Evolutionary conservation across 2,797 vertebrate genomes (phyloP).

Genomic region (Buphagus erythrorhynchus): DNA sequence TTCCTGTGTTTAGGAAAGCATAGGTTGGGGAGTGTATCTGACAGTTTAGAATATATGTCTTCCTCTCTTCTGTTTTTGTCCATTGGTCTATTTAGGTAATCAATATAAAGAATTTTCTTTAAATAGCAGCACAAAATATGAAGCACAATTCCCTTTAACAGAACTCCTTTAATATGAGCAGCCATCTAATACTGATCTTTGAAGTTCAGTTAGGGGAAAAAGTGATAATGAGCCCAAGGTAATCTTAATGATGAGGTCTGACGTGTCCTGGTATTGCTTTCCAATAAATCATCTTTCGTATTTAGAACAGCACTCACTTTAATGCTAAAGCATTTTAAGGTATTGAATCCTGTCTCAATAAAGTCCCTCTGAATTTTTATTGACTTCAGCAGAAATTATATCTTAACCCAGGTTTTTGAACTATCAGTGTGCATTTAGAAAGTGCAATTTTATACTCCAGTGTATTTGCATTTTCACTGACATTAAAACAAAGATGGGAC

Average conservation of each 20-base stretch:
- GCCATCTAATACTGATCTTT: not conserved
- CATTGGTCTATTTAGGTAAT: not conserved
- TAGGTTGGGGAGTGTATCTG: not conserved
- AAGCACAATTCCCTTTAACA: not conserved
- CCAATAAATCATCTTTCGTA: conserved; percentile 8
- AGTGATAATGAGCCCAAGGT: not conserved
- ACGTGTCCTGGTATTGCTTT: conserved; percentile 17
- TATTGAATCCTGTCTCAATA: not conserved
- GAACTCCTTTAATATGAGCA: not conserved
- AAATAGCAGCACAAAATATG: not conserved
- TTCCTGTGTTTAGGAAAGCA: not conserved
- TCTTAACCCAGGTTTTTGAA: not conserved
- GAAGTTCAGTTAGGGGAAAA: conserved; percentile 8
- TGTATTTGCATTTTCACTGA: not conserved
- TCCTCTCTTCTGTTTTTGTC: not conserved
- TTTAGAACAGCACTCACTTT: not conserved
- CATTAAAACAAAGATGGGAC: not conserved
- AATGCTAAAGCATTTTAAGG: not conserved
- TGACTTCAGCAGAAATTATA: not conserved
- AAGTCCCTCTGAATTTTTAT: not conserved
- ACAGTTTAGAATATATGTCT: not conserved
- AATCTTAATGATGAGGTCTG: not conserved
- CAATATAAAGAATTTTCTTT: not conserved
- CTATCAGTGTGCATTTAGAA: not conserved
- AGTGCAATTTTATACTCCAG: not conserved